Evolutionary conservation across 2,888 invertebrate species (phyloP), one percentile per base, ranked within the genome.

Genomic region (Tipula unca): DNA sequence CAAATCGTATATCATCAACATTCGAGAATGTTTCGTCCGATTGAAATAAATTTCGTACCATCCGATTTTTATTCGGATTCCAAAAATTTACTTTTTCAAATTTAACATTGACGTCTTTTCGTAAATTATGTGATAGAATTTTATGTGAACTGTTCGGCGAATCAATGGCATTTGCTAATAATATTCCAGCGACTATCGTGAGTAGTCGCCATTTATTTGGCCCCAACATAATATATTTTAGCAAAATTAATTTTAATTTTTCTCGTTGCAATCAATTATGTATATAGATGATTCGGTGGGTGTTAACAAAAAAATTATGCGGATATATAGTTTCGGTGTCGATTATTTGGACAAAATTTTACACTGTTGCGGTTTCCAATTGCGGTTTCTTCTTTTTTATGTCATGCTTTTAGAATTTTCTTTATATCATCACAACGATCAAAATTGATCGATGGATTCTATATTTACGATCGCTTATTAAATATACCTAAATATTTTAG

Each of bases 31-130:
- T 87, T 87, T 91, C 88, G 86, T 89, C 89, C 1, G 91, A 91
- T 4, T 90, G 90, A 86, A 90, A 90, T n/a, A 91, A 88, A 87
- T 91, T 91, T 3, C 90, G 88, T 0, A 90, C 90, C 1, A 88
- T 88, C 29, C 89, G 88, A 14, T 87, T 87, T 2, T 87, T 85
- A 17, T 87, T 17, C 13, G 29, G 32, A 69, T 32, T 85, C 29
- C 32, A 39, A 29, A 54, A 35, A 25, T 82, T 25, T 13, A 25
- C 17, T 36, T 36, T 82, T n/a, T 85, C 48, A 32, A 54, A 54
- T 85, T 48, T 85, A 54, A 29, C 35, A 17, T 29, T 17, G 17
- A 39, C 82, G 14, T 85, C 85, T 20, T 42, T 82, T 6, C 20
- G 20, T 36, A 29, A 25, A 35, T 85, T 85, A 13, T 82, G 32